Conservation (phyloP, 2,113 vertebrate species). For the Seriola dumerili region DNA sequence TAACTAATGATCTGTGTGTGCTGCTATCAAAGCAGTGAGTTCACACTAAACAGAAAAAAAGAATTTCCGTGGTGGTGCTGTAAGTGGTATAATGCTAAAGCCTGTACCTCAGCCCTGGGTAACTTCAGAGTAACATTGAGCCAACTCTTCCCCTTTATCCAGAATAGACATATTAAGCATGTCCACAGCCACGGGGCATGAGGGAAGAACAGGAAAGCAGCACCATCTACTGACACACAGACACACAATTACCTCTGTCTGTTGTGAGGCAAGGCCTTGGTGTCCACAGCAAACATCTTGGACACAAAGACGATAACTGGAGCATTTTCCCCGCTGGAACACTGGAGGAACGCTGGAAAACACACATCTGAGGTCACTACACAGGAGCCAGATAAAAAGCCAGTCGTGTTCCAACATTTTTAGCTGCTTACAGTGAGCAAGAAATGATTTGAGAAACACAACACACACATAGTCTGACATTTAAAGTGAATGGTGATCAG, state of each 20-base stretch:
- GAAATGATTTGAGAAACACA: too few species aligned
- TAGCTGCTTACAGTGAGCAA: neutral
- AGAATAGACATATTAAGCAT: neutral
- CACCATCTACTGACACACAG: conserved; percentile 56
- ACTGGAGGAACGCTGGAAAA: conserved; percentile 92
- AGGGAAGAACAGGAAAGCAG: conserved; percentile 23
- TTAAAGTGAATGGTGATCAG: too few species aligned
- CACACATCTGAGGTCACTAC: neutral
- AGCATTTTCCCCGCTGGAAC: conserved; percentile 86
- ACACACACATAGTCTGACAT: too few species aligned
- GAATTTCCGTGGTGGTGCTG: neutral
- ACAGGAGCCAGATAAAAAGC: neutral
- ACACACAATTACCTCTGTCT: conserved; percentile 88
- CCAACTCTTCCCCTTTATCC: neutral
- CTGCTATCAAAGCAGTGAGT: neutral
- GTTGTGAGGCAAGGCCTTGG: conserved; percentile 90
- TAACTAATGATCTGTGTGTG: neutral
- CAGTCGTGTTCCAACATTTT: neutral
- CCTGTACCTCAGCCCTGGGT: neutral
- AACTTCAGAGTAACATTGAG: neutral
- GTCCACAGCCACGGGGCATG: neutral
- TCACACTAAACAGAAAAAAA: neutral
- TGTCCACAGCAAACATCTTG: conserved; percentile 96
- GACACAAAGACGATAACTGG: conserved; percentile 96
- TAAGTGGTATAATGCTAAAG: neutral